These are phyloP conservation scores for Silurus asotus DNA, from an alignment of 2,113 vertebrate genomes.

Conservation along the genomic window DNA sequence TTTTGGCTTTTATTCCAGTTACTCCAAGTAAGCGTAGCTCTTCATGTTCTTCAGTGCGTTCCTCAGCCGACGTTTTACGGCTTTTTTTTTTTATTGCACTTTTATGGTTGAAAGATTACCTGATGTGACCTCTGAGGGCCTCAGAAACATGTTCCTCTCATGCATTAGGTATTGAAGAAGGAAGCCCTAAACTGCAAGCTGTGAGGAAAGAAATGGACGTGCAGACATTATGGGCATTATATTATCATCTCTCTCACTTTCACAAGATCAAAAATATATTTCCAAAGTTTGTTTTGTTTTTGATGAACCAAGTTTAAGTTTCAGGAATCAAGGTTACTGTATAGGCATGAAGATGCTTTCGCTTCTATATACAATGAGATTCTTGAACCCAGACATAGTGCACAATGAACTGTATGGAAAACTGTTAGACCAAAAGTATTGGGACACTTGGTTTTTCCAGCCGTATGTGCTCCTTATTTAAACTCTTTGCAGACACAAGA, in stretches of 20 bases:
- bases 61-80: neutral
- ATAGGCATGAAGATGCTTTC: too few relatives aligned
- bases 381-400: too few relatives aligned
- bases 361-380: too few relatives aligned
- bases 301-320: too few relatives aligned
- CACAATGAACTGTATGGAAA: too few relatives aligned
- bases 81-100: neutral
- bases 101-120: neutral
- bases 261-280: neutral
- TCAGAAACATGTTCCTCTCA: neutral
- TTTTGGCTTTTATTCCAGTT: neutral
- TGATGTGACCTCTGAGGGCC: neutral
- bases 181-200: neutral
- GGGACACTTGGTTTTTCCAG: too few relatives aligned
- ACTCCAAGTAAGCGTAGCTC: neutral
- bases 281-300: too few relatives aligned
- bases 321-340: too few relatives aligned
- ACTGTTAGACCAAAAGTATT: too few relatives aligned
- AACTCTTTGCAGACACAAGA: too few relatives aligned
- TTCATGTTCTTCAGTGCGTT: neutral
- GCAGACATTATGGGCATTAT: neutral
- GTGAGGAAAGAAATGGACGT: neutral
- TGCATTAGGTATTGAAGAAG: neutral
- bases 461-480: too few relatives aligned
- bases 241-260: neutral